phyloP scores from a whole-genome alignment of 2,113 vertebrate genomes.

The Heterochromis multidens region DNA sequence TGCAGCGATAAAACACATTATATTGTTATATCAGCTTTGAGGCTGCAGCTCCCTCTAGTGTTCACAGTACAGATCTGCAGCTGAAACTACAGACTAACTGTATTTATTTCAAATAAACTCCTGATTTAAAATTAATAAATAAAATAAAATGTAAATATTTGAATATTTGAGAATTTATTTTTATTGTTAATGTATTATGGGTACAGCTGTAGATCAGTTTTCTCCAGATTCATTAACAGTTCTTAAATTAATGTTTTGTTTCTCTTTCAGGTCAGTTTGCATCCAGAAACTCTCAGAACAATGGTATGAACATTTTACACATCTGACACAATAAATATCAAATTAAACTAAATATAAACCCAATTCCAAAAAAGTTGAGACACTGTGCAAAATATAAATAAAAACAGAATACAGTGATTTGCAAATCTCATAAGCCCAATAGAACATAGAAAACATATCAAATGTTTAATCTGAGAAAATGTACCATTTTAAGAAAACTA shows the following conservation, averaged over 20 bases:
- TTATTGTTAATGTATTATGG: not conserved
- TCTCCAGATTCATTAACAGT: not conserved
- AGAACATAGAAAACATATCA: not conserved
- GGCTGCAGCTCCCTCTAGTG: constrained; percentile 18
- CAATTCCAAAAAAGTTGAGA: not conserved
- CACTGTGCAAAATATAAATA: not conserved
- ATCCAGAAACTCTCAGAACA: not conserved
- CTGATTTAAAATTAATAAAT: not conserved
- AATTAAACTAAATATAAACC: not conserved
- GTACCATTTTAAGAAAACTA: not conserved
- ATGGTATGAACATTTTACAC: not conserved
- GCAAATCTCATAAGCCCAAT: not conserved
- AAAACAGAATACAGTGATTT: not conserved
- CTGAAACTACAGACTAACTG: not conserved
- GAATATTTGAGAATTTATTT: not conserved
- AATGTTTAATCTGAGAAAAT: not conserved
- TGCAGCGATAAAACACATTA: not conserved
- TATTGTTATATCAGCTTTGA: not conserved
- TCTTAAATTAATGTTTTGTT: not conserved
- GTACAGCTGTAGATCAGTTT: not conserved
- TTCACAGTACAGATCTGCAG: not conserved
- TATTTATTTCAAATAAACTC: not conserved
- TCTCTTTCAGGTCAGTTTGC: constrained; percentile 15
- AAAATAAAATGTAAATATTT: no score
- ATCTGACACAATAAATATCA: not conserved